These are phyloP conservation scores for Axis porcinus DNA, from an alignment of 2,113 vertebrate genomes.

Conservation along the genomic window DNA sequence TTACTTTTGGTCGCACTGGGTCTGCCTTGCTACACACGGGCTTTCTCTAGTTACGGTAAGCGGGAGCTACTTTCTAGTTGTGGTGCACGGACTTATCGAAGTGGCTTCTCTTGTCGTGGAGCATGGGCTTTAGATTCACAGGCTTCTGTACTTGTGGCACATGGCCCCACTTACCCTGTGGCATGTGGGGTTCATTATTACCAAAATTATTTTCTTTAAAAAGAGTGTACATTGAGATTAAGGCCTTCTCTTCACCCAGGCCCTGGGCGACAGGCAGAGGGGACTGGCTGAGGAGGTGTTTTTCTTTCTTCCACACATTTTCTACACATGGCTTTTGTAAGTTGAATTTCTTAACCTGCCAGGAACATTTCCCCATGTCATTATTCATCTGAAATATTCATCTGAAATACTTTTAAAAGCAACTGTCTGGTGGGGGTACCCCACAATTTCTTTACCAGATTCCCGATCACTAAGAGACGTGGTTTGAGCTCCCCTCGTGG, in stretches of 20 bases:
- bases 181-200: neutral
- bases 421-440: neutral
- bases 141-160: neutral
- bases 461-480: neutral
- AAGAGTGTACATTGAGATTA: neutral
- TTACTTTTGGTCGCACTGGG: rapidly evolving
- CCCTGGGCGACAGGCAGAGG: neutral
- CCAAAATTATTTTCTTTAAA: neutral
- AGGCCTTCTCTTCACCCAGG: neutral
- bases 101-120: neutral
- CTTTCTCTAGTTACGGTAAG: neutral
- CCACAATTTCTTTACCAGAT: neutral
- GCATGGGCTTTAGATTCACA: neutral
- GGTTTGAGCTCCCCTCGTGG: neutral
- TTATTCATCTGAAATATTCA: neutral
- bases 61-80: neutral
- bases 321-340: neutral
- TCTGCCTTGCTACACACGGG: rapidly evolving
- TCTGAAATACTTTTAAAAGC: neutral
- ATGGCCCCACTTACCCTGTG: neutral
- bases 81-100: neutral
- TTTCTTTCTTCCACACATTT: neutral
- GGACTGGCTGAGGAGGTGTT: neutral
- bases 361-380: neutral
- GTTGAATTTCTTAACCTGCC: neutral